These are phyloP conservation scores for Mustela lutreola DNA, from an alignment of 2,113 vertebrate genomes.

Conservation along the genomic window DNA sequence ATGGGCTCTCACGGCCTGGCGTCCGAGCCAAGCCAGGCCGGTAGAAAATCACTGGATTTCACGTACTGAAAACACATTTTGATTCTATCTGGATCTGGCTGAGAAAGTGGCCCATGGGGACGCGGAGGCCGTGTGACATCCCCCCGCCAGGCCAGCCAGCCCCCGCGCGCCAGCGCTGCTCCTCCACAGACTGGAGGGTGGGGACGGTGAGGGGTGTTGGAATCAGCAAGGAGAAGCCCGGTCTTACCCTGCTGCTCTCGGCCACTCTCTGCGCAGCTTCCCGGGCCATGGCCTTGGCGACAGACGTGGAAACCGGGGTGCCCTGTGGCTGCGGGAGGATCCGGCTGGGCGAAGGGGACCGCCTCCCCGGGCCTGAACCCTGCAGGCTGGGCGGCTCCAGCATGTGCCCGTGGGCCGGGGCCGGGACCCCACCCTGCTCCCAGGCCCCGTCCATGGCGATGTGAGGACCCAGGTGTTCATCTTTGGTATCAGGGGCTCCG, in stretches of 20 bases:
- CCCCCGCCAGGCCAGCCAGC: background rate
- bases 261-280: slow-evolving; percentile 96
- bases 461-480: slow-evolving; percentile 90
- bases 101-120: rapidly evolving
- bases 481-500: slow-evolving; percentile 97
- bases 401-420: slow-evolving; percentile 87
- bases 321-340: slow-evolving; percentile 98
- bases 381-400: slow-evolving; percentile 92
- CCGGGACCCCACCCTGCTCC: slow-evolving; percentile 90
- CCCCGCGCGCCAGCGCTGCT: rapidly evolving
- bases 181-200: rapidly evolving
- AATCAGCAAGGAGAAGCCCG: background rate
- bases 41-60: too few relatives aligned
- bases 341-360: slow-evolving; percentile 96
- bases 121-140: rapidly evolving
- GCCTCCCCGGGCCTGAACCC: slow-evolving; percentile 81
- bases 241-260: slow-evolving; percentile 92
- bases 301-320: slow-evolving; percentile 92
- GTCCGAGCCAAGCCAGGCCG: too few relatives aligned
- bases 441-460: slow-evolving; percentile 90
- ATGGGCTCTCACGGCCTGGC: rapidly evolving
- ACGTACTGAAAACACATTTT: background rate
- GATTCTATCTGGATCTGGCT: background rate
- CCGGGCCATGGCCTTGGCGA: slow-evolving; percentile 98
- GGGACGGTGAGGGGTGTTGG: background rate